Base-by-base conservation (phyloP, 2,113 vertebrate species). In the Empidonax alnorum region DNA sequence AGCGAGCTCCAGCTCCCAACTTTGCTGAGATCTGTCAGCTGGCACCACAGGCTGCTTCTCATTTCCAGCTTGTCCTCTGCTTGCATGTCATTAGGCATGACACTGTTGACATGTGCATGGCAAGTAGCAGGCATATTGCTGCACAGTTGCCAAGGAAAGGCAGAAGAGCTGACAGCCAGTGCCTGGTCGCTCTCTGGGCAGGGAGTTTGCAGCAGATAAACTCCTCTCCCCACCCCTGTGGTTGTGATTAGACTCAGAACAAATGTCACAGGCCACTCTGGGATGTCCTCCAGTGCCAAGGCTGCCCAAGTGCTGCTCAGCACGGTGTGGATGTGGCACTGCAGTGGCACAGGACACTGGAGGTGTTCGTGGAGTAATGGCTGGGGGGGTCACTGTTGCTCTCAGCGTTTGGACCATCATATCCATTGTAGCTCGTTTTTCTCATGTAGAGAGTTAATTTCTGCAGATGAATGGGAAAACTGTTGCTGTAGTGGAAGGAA, bases 101-200 rank as follows among this genome's bases (percentile, higher is more conserved):
- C 72, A 49, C 80, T 68, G 91, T 53, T 90, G 94, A 92, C 87
- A 68, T 87, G 67, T 71, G 84, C 86, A 35, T 91, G 95, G 97
- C 94, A 67, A 93, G 96, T 68, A 59, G 77, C 83, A 56, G 42
- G 78, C 62, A 4, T 71, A n/a, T 63, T 77, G 92, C 85, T 9
- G n/a, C 85, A 4, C 81, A 63, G 93, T 8, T 95, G 83, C 94
- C 92, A 74, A 62, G 87, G 75, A 17, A 20, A 90, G 69, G 85
- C 75, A 66, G 84, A 9, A 46, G 68, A 89, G 91, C 80, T 91
- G 92, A 88, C 92, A 94, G 95, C 44, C 41, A 87, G 66, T 0
- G 24, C 93, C 89, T 84, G 83, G 22, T 91, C 0, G 4, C 58
- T 89, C 65, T 69, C 79, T 39, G 37, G 35, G 73, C 35, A 3